A percentile compares a stretch with the other conserved stretches of the same genome.
Evolutionary conservation across 2,888 invertebrate genomes (phyloP).

Genomic region (Notodonta ziczac): DNA sequence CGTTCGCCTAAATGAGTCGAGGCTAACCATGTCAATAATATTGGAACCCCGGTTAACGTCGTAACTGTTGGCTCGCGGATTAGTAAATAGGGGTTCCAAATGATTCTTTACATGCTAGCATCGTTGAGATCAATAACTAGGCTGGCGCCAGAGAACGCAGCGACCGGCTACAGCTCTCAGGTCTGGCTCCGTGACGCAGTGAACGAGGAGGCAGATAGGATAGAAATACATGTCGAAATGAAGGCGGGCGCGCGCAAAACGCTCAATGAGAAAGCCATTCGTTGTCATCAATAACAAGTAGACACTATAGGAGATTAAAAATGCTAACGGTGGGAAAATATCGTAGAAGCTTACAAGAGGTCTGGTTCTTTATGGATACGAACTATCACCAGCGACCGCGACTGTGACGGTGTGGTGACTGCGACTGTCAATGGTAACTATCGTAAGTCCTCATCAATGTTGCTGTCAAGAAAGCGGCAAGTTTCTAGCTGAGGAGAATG

Average conservation of each 20-base stretch:
- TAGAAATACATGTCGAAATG: slow-evolving; percentile 49
- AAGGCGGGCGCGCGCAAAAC: slow-evolving; percentile 40
- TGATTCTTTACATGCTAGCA: slow-evolving; percentile 59
- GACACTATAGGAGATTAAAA: slow-evolving; percentile 55
- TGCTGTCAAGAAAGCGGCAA: neutral
- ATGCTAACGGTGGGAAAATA: slow-evolving; percentile 55
- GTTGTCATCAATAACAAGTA: slow-evolving; percentile 57
- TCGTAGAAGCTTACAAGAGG: slow-evolving; percentile 40
- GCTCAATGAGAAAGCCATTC: slow-evolving; percentile 55
- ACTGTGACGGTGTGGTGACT: too few species aligned
- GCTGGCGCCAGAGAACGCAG: slow-evolving; percentile 65
- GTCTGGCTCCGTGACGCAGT: slow-evolving; percentile 53
- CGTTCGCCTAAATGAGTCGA: slow-evolving; percentile 70
- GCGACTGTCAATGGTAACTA: too few species aligned
- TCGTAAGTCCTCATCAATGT: neutral
- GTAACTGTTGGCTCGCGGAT: slow-evolving; percentile 11
- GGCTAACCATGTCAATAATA: slow-evolving; percentile 57
- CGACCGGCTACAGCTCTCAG: slow-evolving; percentile 70
- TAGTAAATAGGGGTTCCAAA: slow-evolving; percentile 40
- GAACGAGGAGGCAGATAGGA: slow-evolving; percentile 43
- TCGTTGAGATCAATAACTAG: slow-evolving; percentile 70
- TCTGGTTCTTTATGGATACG: neutral
- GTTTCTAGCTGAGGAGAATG: neutral
- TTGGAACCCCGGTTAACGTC: slow-evolving; percentile 18
- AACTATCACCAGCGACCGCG: neutral